These are phyloP conservation scores for Pseudomyrmex gracilis DNA, from an alignment of 1,140 invertebrate genomes.

Conservation along the genomic window DNA sequence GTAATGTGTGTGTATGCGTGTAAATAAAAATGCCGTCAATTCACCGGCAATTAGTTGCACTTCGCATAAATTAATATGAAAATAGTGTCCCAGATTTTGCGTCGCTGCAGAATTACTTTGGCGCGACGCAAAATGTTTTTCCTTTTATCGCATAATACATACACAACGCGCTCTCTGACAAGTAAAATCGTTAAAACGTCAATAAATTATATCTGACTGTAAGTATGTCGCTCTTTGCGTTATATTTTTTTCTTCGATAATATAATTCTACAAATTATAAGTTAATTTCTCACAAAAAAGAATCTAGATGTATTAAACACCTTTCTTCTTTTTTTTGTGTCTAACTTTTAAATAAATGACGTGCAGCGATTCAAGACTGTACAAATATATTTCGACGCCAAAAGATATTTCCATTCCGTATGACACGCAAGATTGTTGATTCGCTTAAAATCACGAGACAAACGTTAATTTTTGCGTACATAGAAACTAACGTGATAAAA, in stretches of 20 bases:
- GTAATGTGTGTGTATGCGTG: background rate
- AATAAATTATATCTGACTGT: too few species aligned
- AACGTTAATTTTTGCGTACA: constrained; percentile 31
- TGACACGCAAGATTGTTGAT: background rate
- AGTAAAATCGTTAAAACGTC: constrained; percentile 13
- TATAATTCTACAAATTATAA: too few species aligned
- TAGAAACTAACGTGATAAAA: constrained; percentile 49
- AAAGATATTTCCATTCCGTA: background rate
- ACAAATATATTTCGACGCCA: too few species aligned
- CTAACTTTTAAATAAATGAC: too few species aligned
- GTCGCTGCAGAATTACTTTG: constrained; percentile 25
- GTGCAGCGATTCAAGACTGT: too few species aligned
- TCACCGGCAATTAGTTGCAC: constrained; percentile 12
- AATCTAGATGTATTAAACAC: background rate
- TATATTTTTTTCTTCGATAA: too few species aligned
- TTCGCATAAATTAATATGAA: constrained; percentile 31
- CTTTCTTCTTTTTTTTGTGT: background rate
- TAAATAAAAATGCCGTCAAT: background rate
- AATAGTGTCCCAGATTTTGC: constrained; percentile 21
- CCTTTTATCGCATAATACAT: constrained; percentile 10
- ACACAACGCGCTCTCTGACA: constrained; percentile 7
- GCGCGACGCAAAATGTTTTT: background rate
- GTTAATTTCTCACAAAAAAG: too few species aligned
- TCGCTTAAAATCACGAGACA: constrained; percentile 31
- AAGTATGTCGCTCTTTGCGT: too few species aligned